Evolutionary conservation across 2,888 invertebrate species (phyloP), one percentile per base, ranked within the genome.

Genomic region (Tachina fera): DNA sequence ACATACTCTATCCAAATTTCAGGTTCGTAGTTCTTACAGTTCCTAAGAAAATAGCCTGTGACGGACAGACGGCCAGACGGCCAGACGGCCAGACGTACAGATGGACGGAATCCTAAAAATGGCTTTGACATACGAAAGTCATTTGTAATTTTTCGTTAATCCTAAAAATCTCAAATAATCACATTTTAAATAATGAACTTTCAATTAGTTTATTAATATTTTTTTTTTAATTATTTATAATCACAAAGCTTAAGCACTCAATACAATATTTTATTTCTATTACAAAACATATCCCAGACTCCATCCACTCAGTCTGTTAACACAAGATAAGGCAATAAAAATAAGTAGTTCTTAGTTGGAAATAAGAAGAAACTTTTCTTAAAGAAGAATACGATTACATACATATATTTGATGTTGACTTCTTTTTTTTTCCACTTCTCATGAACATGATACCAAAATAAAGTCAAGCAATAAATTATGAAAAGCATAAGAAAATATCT

Each of bases 241-340:
- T 45, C 56, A 63, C 14, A 14, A 5, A 31, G 19, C n/a, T 51
- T n/a, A 10, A 39, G 72, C 14, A 39, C 45, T 76, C 47, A 16
- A 58, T 39, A 39, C 16, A 47, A 67, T 31, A 56, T 67, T 61
- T 39, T 16, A 60, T n/a, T 45, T 75, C 31, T 56, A 22, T 11
- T 56, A 53, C 1, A 39, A 11, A 45, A 19, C 1, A 70, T 16
- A 13, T 60, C 16, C 14, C 9, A 16, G 14, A 58, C 58, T 9
- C 41, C 49, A 47, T 9, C 22, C 49, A n/a, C n/a, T n/a, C n/a
- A 47, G 84, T 74, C 88, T 88, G 88, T 39, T 80, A 82, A 83
- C 74, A 72, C 71, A 79, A 82, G 88, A 88, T 88, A 88, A 88
- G 80, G 84, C 68, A 63, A 14, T 61, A 8, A 19, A 72, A 88